Evolutionary conservation across 2,113 vertebrate genomes (phyloP), one percentile per base, ranked within the genome.

Genomic region (Nibea albiflora): DNA sequence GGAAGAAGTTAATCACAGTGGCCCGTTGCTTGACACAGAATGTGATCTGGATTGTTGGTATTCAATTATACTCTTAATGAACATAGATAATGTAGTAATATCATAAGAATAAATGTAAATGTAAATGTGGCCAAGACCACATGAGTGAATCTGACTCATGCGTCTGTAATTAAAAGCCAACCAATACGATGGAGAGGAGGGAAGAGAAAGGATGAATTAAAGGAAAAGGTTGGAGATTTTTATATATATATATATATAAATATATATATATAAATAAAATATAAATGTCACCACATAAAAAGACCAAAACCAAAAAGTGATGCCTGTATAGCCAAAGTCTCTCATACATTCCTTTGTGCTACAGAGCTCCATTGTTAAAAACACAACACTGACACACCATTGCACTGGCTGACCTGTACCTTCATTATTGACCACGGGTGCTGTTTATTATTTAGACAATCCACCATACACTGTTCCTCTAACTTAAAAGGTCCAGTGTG

Each of bases 51-150:
- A 83, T 85, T 84, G 73, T 85, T 81, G 76, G 65, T 63, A 42
- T 80, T 78, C 46, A 86, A 88, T 89, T 73, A 80, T n/a, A 50
- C 76, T 50, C 42, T 56, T 82, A 89, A 85, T 86, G 71, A 89
- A 65, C 77, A 74, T 69, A 66, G 31, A 24, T 58, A 77, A 71
- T 73, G 31, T 3, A 46, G 19, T 67, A 26, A 73, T 31, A 72
- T 63, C 28, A 56, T 26, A 56, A 39, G n/a, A 74, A 63, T 39
- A 39, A 39, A 39, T 39, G 35, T 2, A 9, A 22, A 63, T 64
- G 35, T 2, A 9, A 26, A 63, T 64, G 35, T 24, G 35, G 61
- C 49, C 46, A 58, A 62, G 60, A 72, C 11, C 61, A 9, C 15
- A 72, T 14, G 22, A 50, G 57, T 35, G 3, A 76, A 53, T 64